Conservation (phyloP, 2,888 invertebrate genomes). For the Agrochola circellaris region DNA sequence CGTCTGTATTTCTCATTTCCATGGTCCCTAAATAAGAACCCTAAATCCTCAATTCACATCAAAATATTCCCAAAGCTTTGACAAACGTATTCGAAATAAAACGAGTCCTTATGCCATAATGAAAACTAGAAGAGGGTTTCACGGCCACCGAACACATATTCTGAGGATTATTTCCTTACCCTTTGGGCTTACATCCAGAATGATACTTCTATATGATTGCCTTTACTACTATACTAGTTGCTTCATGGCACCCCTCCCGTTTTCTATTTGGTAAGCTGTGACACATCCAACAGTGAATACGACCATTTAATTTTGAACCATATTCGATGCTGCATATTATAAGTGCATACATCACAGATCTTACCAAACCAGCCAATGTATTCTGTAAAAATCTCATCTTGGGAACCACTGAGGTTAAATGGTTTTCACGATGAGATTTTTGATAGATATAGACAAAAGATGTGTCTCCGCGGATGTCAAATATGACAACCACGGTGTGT, state of each 20-base stretch:
- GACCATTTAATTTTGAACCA: neutral
- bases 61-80: slow-evolving; percentile 17
- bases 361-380: too few relatives aligned
- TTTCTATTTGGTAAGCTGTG: neutral
- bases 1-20: slow-evolving; percentile 23
- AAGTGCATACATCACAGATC: too few relatives aligned
- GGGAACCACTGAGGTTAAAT: too few relatives aligned
- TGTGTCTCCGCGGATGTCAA: too few relatives aligned
- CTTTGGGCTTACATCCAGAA: slow-evolving; percentile 37
- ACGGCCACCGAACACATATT: slow-evolving; percentile 50
- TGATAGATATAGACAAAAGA: too few relatives aligned
- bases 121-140: slow-evolving; percentile 47
- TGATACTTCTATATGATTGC: slow-evolving; percentile 36
- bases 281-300: neutral
- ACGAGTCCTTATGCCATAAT: slow-evolving; percentile 34
- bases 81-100: slow-evolving; percentile 41
- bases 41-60: slow-evolving; percentile 23
- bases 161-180: slow-evolving; percentile 49
- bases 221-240: slow-evolving; percentile 36
- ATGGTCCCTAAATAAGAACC: neutral
- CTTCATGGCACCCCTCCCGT: slow-evolving; percentile 10
- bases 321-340: neutral
- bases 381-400: too few relatives aligned
- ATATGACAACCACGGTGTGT: too few relatives aligned
- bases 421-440: too few relatives aligned